Conservation (phyloP, 2,888 invertebrate genomes). For the Stenodera caucasica region DNA sequence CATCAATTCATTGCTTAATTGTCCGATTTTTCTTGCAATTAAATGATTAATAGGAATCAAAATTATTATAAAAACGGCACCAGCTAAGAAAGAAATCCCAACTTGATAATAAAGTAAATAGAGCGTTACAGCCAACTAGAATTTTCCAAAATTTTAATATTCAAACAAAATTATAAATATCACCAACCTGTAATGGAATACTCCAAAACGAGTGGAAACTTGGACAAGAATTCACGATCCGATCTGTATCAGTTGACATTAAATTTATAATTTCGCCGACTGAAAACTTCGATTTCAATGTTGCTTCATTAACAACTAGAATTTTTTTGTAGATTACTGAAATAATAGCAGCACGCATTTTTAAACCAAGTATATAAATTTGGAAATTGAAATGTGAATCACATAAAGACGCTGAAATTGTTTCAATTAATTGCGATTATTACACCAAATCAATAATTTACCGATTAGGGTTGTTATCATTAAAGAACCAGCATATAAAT, state of each 20-base stretch:
- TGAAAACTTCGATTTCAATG: slow-evolving; percentile 55
- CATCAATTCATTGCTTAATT: slow-evolving; percentile 87
- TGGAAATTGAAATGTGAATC: slow-evolving; percentile 89
- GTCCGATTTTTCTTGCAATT: slow-evolving; percentile 84
- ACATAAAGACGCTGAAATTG: slow-evolving; percentile 72
- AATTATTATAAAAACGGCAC: slow-evolving; percentile 80
- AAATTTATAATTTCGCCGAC: slow-evolving; percentile 93
- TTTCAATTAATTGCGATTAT: too few relatives aligned
- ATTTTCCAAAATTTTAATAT: slow-evolving; percentile 29
- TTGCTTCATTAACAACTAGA: slow-evolving; percentile 55
- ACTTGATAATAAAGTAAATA: slow-evolving; percentile 86
- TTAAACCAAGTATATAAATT: slow-evolving; percentile 80
- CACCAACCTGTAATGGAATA: slow-evolving; percentile 80
- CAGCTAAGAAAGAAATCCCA: slow-evolving; percentile 88
- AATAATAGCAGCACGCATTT: slow-evolving; percentile 84
- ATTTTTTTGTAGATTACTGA: slow-evolving; percentile 79
- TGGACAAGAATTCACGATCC: slow-evolving; percentile 93
- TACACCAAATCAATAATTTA: slow-evolving; percentile 51
- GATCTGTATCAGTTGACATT: slow-evolving; percentile 95
- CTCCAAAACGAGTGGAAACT: slow-evolving; percentile 98
- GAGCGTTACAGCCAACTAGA: slow-evolving; percentile 76
- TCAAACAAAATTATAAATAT: neutral
- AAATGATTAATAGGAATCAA: slow-evolving; percentile 91
- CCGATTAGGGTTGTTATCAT: slow-evolving; percentile 69
- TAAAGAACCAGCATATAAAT: slow-evolving; percentile 68